These are phyloP conservation scores for Ectropis crepuscularia DNA, from an alignment of 2,888 invertebrate genomes.

Conservation along the genomic window DNA sequence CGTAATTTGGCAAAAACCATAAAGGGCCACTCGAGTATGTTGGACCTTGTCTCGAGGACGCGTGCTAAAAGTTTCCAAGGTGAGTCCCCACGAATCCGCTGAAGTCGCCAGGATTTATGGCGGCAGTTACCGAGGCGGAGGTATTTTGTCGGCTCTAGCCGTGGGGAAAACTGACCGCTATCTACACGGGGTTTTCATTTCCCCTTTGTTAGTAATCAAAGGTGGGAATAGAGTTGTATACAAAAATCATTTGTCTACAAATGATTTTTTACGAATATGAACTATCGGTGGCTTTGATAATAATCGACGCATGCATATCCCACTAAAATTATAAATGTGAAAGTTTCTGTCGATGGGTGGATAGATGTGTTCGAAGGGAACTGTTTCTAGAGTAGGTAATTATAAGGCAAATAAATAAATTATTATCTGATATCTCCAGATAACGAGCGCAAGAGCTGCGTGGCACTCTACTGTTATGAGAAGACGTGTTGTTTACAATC, in stretches of 20 bases:
- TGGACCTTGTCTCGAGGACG: conserved; percentile 67
- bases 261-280: conserved; percentile 34
- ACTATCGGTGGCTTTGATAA: conserved; percentile 19
- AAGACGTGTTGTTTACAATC: too few species aligned
- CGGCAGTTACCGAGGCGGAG: conserved; percentile 74
- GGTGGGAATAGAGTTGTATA: conserved; percentile 33
- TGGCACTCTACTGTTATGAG: too few species aligned
- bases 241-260: conserved; percentile 21
- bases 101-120: conserved; percentile 76
- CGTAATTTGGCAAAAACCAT: conserved; percentile 61
- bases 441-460: too few species aligned
- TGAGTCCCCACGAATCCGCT: conserved; percentile 64
- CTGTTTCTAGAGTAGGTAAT: background rate
- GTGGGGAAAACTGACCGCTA: conserved; percentile 44
- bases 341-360: too few species aligned
- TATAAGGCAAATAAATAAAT: background rate
- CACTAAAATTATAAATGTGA: too few species aligned
- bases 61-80: conserved; percentile 69
- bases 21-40: conserved; percentile 59
- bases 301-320: background rate
- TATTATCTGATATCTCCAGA: background rate
- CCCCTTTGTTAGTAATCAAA: conserved; percentile 8
- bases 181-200: conserved; percentile 50
- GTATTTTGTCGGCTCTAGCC: conserved; percentile 64
- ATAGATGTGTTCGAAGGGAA: too few species aligned